Percentiles rank a stretch among this genome's conserved stretches.
phyloP scores from a whole-genome alignment of 1,140 invertebrate species.

The Neuroterus valhalla region DNA sequence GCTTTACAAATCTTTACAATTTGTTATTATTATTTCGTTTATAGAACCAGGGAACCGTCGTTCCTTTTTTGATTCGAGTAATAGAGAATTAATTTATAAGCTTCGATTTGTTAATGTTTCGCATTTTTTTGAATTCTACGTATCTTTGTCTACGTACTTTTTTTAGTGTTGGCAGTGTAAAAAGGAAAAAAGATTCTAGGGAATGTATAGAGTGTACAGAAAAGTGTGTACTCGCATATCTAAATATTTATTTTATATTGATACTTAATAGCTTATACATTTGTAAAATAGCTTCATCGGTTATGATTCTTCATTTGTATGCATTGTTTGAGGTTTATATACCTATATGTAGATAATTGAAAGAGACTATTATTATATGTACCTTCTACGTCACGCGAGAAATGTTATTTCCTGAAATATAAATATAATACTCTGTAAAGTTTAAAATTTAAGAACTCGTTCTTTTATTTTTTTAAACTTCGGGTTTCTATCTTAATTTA shows the following conservation, averaged over 20 bases:
- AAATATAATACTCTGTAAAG: constrained; percentile 22
- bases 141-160: background rate
- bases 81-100: background rate
- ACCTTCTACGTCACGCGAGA: constrained; percentile 1
- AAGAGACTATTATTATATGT: constrained; percentile 18
- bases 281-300: constrained; percentile 30
- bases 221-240: constrained; percentile 25
- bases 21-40: constrained; percentile 13
- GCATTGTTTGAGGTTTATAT: constrained; percentile 14
- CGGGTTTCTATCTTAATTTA: background rate
- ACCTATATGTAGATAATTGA: constrained; percentile 23
- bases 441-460: background rate
- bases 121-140: background rate
- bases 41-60: too few species aligned
- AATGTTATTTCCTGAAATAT: constrained; percentile 27
- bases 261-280: constrained; percentile 4
- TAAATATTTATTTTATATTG: background rate
- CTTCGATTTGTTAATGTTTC: background rate
- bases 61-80: too few species aligned
- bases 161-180: constrained; percentile 23
- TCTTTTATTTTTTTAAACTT: background rate
- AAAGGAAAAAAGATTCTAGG: background rate
- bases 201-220: constrained; percentile 9
- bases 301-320: constrained; percentile 21
- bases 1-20: background rate